phyloP scores from a whole-genome alignment of 2,113 vertebrate genomes.

The Oncorhynchus gorbuscha region DNA sequence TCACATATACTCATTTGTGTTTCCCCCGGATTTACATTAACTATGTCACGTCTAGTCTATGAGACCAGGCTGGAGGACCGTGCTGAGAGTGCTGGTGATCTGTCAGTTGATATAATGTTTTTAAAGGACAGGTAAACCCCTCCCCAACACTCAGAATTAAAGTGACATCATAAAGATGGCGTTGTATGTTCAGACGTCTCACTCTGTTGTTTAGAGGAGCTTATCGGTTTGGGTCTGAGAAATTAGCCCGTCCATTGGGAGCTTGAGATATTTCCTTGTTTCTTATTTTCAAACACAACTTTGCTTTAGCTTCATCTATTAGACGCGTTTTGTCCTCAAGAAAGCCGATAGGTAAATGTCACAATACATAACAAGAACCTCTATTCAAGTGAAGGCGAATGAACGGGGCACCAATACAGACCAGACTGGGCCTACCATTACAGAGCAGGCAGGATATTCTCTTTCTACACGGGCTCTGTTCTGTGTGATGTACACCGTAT shows the following conservation, averaged over 20 bases:
- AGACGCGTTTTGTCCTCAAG: slow-evolving; percentile 4
- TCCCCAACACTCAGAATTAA: slow-evolving; percentile 39
- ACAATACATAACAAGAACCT: slow-evolving; percentile 51
- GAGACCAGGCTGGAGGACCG: slow-evolving; percentile 6
- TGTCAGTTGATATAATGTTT: slow-evolving; percentile 40
- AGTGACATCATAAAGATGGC: slow-evolving; percentile 35
- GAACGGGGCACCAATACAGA: slow-evolving; percentile 34
- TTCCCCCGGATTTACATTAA: no score
- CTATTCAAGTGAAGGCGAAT: slow-evolving; percentile 39
- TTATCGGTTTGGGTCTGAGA: not conserved
- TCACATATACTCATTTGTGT: no score
- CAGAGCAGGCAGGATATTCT: not conserved
- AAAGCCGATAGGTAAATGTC: slow-evolving; percentile 51
- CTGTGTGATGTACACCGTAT: slow-evolving; percentile 77
- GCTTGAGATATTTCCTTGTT: slow-evolving; percentile 3
- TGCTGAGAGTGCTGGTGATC: slow-evolving; percentile 32
- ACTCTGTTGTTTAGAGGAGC: not conserved
- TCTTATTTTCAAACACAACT: not conserved
- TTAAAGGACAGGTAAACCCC: slow-evolving; percentile 44
- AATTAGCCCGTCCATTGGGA: no score
- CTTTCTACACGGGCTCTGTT: slow-evolving; percentile 57
- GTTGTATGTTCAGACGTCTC: not conserved
- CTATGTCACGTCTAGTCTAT: no score
- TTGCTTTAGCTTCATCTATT: not conserved
- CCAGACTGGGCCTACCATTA: slow-evolving; percentile 49